Conservation (phyloP, 2,113 vertebrate species). For the Ammospiza nelsoni region DNA sequence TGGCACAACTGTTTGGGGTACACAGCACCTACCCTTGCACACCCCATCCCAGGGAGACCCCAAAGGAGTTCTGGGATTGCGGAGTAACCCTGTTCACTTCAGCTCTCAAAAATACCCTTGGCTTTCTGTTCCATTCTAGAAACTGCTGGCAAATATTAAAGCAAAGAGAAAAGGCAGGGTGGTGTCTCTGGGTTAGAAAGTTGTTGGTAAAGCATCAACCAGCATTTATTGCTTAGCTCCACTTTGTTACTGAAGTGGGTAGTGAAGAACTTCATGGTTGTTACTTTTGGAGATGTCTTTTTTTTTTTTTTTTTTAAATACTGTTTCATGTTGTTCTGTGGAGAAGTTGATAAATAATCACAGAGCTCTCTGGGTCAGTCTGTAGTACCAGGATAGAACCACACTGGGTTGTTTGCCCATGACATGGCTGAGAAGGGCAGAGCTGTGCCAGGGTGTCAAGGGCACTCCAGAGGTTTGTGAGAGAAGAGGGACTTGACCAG, state of each 20-base stretch:
- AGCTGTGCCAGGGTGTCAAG: background rate
- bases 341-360: fast-evolving
- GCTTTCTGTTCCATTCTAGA: background rate
- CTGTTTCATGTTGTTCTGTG: background rate
- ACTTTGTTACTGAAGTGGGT: background rate
- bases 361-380: background rate
- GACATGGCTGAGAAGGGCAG: background rate
- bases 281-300: background rate
- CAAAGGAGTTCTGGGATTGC: background rate
- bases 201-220: background rate
- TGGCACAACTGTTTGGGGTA: background rate
- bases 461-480: background rate
- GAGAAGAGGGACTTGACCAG: background rate
- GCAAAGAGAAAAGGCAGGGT: background rate
- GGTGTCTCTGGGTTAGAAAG: background rate
- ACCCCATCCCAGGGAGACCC: background rate
- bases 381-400: background rate
- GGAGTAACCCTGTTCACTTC: background rate
- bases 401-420: fast-evolving
- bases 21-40: background rate
- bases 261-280: background rate
- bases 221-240: background rate
- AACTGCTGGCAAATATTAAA: background rate
- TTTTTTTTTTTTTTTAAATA: too few relatives aligned
- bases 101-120: background rate